A percentile compares a stretch with the other conserved stretches of the same genome.
Evolutionary conservation across 2,888 invertebrate species (phyloP).

Genomic region (Cataglyphis rosenhaueri): DNA sequence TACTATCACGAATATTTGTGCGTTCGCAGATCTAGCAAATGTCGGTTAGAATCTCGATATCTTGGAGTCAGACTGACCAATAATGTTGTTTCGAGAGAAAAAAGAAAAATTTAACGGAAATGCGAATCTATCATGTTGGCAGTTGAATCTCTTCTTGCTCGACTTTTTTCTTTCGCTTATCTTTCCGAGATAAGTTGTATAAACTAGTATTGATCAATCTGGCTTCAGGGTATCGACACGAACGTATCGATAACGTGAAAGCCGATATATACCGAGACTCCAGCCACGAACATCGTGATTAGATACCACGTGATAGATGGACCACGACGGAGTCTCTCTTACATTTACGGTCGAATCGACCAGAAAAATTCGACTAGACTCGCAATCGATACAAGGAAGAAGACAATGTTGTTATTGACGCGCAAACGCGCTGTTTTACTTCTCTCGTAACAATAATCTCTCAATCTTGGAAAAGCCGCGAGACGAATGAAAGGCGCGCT

Average conservation of each 20-base stretch:
- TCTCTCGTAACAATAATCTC: conserved; percentile 32
- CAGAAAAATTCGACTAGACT: background rate
- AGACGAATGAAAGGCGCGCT: background rate
- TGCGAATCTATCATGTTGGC: background rate
- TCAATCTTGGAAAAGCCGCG: conserved; percentile 25
- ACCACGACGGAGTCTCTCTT: background rate
- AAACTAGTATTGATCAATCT: conserved; percentile 19
- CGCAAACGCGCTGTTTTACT: background rate
- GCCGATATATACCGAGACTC: background rate
- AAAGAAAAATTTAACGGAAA: background rate
- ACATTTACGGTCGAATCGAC: background rate
- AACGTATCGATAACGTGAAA: background rate
- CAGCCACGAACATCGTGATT: background rate
- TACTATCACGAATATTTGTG: conserved; percentile 16
- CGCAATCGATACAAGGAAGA: conserved; percentile 1
- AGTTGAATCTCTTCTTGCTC: conserved; percentile 5
- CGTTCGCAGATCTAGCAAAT: conserved; percentile 18
- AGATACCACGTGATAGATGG: conserved; percentile 3
- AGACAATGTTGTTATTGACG: conserved; percentile 1
- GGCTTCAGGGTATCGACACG: background rate
- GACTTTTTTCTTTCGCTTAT: background rate
- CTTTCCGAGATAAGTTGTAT: background rate
- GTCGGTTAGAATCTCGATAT: background rate
- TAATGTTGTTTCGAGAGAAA: background rate
- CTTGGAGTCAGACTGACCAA: conserved; percentile 1